Evolutionary conservation across 1,140 invertebrate genomes (phyloP), one percentile per base, ranked within the genome.

Genomic region (Trichoplusia ni): DNA sequence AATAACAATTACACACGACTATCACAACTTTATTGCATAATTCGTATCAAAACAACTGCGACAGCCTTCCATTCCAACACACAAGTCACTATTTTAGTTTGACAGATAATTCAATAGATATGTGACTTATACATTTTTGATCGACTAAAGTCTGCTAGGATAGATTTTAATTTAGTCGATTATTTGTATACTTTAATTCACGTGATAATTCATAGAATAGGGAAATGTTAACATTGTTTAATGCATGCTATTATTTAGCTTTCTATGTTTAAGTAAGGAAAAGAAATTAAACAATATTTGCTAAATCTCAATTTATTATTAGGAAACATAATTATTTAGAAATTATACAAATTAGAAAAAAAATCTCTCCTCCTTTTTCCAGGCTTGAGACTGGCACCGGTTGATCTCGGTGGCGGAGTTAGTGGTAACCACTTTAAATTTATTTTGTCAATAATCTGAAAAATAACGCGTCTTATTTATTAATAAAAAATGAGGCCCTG

Each of bases 11-110:
- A 73, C 66, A 69, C 64, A 70, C 74, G 71, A 73, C 68, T 79
- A 72, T 71, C 62, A 64, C 71, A 79, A 73, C 73, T 75, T 67
- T 79, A 81, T 89, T 83, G 78, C 86, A 86, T 89, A 81, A 81
- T 86, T 82, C 56, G 63, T 67, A 82, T 69, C 73, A 82, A 81
- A 84, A 82, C 71, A 79, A 73, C 63, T 68, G 66, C 53, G 62
- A 61, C 67, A 79, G 60, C 63, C 59, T 65, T 62, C 61, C 51
- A 67, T 60, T 66, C 47, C 67, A 67, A 47, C 51, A 49, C 63
- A 29, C 23, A 53, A 64, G n/a, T n/a, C 38, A 56, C 40, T 47
- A 21, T 29, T 49, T 38, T 58, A 21, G 13, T 64, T 56, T 54
- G 8, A 58, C 40, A 21, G 21, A 38, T n/a, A n/a, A n/a, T 27